Conservation (phyloP, 1,140 invertebrate genomes). For the Panagrolaimus sp. region DNA sequence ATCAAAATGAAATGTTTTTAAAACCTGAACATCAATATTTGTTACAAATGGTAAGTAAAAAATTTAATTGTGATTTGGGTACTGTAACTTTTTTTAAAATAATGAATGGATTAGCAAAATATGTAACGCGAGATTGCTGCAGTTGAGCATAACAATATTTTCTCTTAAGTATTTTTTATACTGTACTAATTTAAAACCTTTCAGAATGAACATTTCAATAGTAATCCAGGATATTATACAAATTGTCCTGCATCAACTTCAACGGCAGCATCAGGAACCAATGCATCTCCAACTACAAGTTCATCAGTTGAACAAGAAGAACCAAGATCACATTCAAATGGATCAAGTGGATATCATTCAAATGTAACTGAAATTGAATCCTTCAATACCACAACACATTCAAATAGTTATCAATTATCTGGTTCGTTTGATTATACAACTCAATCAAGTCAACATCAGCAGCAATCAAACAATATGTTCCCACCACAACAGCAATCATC, state of each 20-base stretch:
- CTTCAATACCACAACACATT: neutral
- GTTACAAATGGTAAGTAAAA: too few relatives aligned
- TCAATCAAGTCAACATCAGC: too few relatives aligned
- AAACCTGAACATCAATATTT: too few relatives aligned
- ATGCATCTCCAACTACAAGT: neutral
- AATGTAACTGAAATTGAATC: neutral
- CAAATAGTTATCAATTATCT: neutral
- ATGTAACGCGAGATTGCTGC: too few relatives aligned
- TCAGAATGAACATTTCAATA: neutral
- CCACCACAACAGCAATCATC: too few relatives aligned
- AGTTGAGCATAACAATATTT: too few relatives aligned
- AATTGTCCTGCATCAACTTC: neutral
- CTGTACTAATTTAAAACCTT: neutral
- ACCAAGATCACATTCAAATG: neutral
- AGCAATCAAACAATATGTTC: too few relatives aligned
- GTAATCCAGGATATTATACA: neutral
- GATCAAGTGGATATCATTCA: neutral
- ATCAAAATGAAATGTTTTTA: too few relatives aligned
- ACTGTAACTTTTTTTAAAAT: too few relatives aligned
- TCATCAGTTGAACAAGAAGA: constrained; percentile 7
- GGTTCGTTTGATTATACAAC: neutral
- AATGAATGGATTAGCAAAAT: too few relatives aligned
- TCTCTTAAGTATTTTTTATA: too few relatives aligned
- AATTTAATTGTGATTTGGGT: too few relatives aligned
- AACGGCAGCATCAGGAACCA: neutral